Evolutionary conservation across 2,113 vertebrate species (phyloP).

Genomic region (Vidua macroura): DNA sequence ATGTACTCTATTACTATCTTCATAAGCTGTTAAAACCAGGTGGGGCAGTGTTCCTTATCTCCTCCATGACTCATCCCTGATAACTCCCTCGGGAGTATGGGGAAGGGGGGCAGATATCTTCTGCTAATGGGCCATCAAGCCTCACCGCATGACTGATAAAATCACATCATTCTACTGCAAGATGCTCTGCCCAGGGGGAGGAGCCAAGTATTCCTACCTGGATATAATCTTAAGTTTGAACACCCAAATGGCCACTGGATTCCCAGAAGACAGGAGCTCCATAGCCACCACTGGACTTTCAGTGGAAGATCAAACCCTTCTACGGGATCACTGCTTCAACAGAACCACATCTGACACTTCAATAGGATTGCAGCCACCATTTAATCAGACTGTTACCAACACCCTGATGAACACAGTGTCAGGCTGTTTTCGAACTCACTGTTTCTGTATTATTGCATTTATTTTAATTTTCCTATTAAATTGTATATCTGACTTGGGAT

Average conservation of each 20-base stretch:
- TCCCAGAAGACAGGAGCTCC: background rate
- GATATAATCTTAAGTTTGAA: background rate
- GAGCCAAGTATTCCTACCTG: background rate
- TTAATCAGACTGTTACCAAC: background rate
- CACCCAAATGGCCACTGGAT: background rate
- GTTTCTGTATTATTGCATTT: background rate
- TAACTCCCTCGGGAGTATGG: background rate
- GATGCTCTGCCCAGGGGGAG: too few relatives aligned
- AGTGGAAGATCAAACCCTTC: background rate
- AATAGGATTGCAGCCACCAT: background rate
- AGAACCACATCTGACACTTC: background rate
- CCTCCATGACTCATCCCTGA: background rate
- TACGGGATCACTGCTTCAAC: background rate
- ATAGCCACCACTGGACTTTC: background rate
- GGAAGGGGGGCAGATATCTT: background rate
- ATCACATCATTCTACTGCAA: background rate
- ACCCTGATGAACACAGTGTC: background rate
- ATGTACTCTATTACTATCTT: background rate
- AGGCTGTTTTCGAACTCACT: too few relatives aligned
- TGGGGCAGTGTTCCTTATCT: background rate
- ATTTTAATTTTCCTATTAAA: background rate
- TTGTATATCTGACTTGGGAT: background rate
- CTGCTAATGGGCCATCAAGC: background rate
- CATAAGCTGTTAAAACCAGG: background rate
- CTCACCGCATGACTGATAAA: background rate